Evolutionary conservation across 2,113 vertebrate species (phyloP), one percentile per base, ranked within the genome.

Genomic region (Atlantisia rogersi): DNA sequence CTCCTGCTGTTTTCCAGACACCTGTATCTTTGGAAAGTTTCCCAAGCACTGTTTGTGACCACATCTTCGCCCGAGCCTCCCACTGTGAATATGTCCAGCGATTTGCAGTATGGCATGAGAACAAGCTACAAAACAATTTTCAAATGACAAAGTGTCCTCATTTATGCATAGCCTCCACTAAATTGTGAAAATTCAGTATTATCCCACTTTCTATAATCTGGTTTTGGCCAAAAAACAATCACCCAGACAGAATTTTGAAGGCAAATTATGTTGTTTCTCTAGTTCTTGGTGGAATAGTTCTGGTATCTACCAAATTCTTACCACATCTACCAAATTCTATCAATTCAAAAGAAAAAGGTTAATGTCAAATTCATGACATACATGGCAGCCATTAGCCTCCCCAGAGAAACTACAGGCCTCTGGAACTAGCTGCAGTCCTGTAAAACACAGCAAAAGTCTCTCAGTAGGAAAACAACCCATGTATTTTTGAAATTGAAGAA

Each of bases 61-160:
- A 98, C 68, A 4, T 99, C 98, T 12, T 99, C 98, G 2, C 98
- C 99, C 6, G 98, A 98, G 5, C 98, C 98, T 89, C 98, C 98
- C 64, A 96, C 88, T 0, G 98, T 98, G 97, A 99, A 99, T 75
- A 99, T 98, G 81, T 99, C 99, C 97, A 99, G 96, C 3, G 99
- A 99, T 93, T 99, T 99, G 96, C 99, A 99, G 98, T 99, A 98
- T 0, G 99, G 99, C 98, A 99, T 99, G 93, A 99, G 97, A 85
- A 99, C 99, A 22, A 99, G 99, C 99, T 99, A 65, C 3, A 31
- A 86, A 91, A 87, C 32, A 86, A 86, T 82, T 78, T 88, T 50
- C 82, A 39, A 65, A 44, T 20, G 31, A 77, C 39, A 21, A 55
- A 63, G 20, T 35, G 40, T 92, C 59, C 78, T 25, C 77, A 48